Evolutionary conservation across 1,140 invertebrate species (phyloP), one percentile per base, ranked within the genome.

Genomic region (Physella acuta): DNA sequence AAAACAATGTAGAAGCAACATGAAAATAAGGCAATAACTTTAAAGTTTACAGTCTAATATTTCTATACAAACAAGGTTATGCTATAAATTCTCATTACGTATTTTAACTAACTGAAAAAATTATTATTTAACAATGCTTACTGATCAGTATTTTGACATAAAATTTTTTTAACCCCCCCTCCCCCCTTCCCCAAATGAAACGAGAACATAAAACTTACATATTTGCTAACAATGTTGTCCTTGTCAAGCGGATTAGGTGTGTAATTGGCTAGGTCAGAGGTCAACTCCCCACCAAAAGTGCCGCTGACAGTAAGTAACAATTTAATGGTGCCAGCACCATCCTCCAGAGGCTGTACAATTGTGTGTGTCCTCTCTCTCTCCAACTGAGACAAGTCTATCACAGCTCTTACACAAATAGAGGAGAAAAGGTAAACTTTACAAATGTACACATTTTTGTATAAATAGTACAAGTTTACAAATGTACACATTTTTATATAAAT

Each of bases 301-400:
- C 95, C 96, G 75, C 94, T 98, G 49, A 85, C 96, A 0, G 96
- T 98, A 0, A 99, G 85, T 62, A 99, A 87, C 3, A 99, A 86
- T 79, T 92, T 92, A 58, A 99, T 90, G 68, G 90, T 89, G 0
- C 96, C 95, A 0, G 91, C 91, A 28, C 78, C 81, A 75, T 97
- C 94, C 85, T 97, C 94, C 16, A 99, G 86, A 0, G 92, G 89
- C 75, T 91, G 89, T 90, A 93, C 94, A 58, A 98, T 88, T 68
- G 90, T 89, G 82, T 98, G 94, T 0, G 97, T 98, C 69, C 89
- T 92, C 82, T 99, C 97, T 28, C 92, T 88, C 81, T 95, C 93
- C 63, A 97, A 87, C 37, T 88, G 87, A 37, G 90, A 90, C 76
- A 99, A 84, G 85, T 98, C 93, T 76, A 99, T 92, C 20, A 90